These are phyloP conservation scores for Clarias platycephalus DNA, from an alignment of 2,797 vertebrate genomes.

Conservation along the genomic window DNA sequence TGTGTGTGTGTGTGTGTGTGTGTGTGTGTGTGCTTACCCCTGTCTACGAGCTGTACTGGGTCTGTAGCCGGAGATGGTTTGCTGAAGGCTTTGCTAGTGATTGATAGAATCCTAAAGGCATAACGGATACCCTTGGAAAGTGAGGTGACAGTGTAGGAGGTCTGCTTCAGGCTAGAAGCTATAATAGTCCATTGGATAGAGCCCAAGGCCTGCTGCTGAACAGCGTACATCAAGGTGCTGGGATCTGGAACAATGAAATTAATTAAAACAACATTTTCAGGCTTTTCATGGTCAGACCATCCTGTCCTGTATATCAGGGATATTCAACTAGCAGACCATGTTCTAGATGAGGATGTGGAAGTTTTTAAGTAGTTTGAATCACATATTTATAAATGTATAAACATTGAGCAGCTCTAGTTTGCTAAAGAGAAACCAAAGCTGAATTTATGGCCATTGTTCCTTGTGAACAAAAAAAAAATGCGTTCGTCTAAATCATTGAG, in stretches of 20 bases:
- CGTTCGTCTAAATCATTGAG: not conserved
- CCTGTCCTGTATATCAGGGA: too few relatives aligned
- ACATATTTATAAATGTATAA: not conserved
- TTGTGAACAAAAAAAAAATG: not conserved
- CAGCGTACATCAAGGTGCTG: conserved; percentile 83
- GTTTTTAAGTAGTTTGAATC: not conserved
- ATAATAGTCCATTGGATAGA: conserved; percentile 91
- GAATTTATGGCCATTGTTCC: not conserved
- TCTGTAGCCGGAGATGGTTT: conserved; percentile 87
- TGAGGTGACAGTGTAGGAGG: conserved; percentile 77
- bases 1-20: not conserved
- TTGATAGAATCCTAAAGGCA: conserved; percentile 88
- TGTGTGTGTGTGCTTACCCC: conserved; percentile 68
- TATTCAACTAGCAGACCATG: not conserved
- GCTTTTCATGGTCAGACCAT: not conserved
- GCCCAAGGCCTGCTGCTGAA: conserved; percentile 93
- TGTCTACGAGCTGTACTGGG: conserved; percentile 83
- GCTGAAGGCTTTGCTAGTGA: conserved; percentile 90
- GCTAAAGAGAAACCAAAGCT: not conserved
- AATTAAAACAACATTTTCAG: conserved; percentile 21
- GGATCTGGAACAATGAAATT: conserved; percentile 74
- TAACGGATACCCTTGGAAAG: conserved; percentile 88
- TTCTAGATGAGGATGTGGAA: too few relatives aligned
- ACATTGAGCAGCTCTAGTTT: not conserved
- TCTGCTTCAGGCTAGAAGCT: conserved; percentile 80